These are phyloP conservation scores for Sciurus vulgaris DNA, from an alignment of 2,797 vertebrate species.

Conservation along the genomic window DNA sequence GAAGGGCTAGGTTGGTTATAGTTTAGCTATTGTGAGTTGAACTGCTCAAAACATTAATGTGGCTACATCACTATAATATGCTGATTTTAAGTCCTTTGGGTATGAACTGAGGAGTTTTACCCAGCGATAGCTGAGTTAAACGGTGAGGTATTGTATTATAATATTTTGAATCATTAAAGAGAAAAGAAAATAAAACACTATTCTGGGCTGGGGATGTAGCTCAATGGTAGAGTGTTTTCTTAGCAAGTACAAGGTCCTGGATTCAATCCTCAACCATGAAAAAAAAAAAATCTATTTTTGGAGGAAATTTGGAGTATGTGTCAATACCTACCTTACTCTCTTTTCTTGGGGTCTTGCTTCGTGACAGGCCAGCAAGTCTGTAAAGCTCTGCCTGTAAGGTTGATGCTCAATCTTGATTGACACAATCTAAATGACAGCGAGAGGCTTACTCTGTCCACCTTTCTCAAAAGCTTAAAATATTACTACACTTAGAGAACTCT, in stretches of 20 bases:
- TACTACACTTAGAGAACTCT: conserved; percentile 67
- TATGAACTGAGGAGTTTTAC: too few relatives aligned
- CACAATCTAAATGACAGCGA: neutral
- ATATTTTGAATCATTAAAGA: neutral
- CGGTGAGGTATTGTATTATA: too few relatives aligned
- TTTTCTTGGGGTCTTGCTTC: neutral
- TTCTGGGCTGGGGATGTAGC: neutral
- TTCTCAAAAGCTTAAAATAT: conserved; percentile 70
- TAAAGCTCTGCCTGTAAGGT: neutral
- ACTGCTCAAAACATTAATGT: too few relatives aligned
- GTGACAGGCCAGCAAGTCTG: neutral
- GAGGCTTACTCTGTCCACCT: neutral
- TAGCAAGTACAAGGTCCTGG: too few relatives aligned
- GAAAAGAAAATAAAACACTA: conserved; percentile 11
- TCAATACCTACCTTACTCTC: neutral
- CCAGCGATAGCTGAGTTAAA: too few relatives aligned
- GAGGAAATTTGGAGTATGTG: neutral
- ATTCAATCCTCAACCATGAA: neutral
- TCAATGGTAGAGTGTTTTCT: too few relatives aligned
- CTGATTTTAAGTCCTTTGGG: too few relatives aligned
- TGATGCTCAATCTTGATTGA: conserved; percentile 3
- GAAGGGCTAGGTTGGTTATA: too few relatives aligned
- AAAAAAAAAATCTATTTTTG: neutral
- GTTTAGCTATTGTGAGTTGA: too few relatives aligned
- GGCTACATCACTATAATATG: too few relatives aligned